A percentile compares a stretch with the other conserved stretches of the same genome.
phyloP scores from a whole-genome alignment of 2,113 vertebrate genomes.

The Cryptomyrus ogoouensis region DNA sequence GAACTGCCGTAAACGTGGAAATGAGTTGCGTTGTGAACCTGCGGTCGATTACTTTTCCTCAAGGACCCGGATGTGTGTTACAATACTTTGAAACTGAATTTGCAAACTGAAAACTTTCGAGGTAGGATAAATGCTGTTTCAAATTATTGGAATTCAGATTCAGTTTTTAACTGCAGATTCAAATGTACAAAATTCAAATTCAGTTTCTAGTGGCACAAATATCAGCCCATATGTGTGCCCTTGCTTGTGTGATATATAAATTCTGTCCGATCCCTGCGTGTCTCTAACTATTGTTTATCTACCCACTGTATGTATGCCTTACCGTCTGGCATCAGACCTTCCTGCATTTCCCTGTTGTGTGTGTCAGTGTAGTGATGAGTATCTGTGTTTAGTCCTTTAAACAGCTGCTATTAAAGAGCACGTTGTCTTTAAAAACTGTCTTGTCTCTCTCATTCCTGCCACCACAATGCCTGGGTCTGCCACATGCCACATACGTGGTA shows the following conservation, averaged over 20 bases:
- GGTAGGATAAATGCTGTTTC: no score
- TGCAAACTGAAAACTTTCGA: no score
- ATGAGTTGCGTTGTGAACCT: no score
- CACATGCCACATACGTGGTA: background rate
- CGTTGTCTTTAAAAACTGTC: background rate
- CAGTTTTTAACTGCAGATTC: no score
- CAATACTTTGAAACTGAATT: no score
- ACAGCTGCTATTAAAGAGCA: background rate
- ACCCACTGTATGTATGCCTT: background rate
- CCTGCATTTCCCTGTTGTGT: background rate
- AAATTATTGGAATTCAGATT: no score
- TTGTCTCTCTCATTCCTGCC: background rate
- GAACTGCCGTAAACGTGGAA: no score
- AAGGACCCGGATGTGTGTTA: no score
- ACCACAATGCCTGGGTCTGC: background rate
- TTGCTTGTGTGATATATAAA: background rate
- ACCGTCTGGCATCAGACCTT: background rate
- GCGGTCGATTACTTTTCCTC: no score
- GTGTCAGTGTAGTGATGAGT: background rate
- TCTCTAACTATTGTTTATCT: background rate
- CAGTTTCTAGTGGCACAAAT: no score
- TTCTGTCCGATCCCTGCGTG: background rate
- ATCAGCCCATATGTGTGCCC: background rate
- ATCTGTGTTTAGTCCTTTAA: background rate
- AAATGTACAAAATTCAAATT: no score